These are phyloP conservation scores for Dusona sp. DNA, from an alignment of 2,888 invertebrate genomes.

Conservation along the genomic window DNA sequence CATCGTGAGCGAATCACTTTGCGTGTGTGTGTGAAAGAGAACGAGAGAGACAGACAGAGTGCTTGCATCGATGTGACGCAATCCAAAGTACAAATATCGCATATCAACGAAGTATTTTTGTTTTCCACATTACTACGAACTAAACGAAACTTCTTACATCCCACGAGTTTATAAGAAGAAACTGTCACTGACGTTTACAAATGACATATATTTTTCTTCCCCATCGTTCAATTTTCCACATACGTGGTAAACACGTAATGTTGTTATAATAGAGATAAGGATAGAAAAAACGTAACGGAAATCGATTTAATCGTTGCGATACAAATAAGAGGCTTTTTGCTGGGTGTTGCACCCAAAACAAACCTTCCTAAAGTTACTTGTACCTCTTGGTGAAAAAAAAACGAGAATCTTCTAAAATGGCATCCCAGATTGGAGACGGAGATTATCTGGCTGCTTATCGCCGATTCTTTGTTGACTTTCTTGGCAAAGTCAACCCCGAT, in stretches of 20 bases:
- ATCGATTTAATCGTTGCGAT: not conserved
- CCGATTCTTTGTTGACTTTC: slow-evolving; percentile 90
- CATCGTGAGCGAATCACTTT: not conserved
- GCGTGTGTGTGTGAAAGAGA: slow-evolving; percentile 1
- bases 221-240: slow-evolving; percentile 19
- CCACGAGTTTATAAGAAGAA: slow-evolving; percentile 21
- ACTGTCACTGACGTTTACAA: slow-evolving; percentile 8
- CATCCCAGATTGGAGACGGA: slow-evolving; percentile 84
- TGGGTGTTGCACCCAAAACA: not conserved
- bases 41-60: slow-evolving; percentile 53
- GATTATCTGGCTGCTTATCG: slow-evolving; percentile 90
- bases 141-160: slow-evolving; percentile 34
- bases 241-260: slow-evolving; percentile 43
- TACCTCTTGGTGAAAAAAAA: not conserved
- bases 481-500: slow-evolving; percentile 88
- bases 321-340: not conserved
- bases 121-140: slow-evolving; percentile 59
- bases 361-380: not conserved
- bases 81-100: slow-evolving; percentile 78
- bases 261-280: slow-evolving; percentile 10
- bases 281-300: slow-evolving; percentile 13
- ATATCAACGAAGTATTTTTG: slow-evolving; percentile 73
- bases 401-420: slow-evolving; percentile 72
- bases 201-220: slow-evolving; percentile 41
- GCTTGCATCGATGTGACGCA: slow-evolving; percentile 77